phyloP scores from a whole-genome alignment of 2,113 vertebrate species.

The Oreochromis spilurus region DNA sequence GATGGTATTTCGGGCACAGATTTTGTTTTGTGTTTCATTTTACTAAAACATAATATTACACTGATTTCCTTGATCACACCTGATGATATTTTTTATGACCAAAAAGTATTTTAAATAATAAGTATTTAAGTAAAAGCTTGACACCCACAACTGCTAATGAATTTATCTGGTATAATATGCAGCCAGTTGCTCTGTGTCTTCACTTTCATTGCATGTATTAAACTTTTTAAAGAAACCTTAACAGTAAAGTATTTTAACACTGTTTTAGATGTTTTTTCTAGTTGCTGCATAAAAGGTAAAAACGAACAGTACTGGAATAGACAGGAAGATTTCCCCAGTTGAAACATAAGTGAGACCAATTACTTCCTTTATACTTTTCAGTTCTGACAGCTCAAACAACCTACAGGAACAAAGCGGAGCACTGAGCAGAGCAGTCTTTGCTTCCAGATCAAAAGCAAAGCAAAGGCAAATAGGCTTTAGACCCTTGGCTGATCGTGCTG shows the following conservation, averaged over 20 bases:
- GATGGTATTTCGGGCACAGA: neutral
- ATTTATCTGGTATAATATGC: neutral
- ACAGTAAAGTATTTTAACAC: neutral
- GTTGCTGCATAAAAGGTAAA: neutral
- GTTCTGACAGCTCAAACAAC: conserved; percentile 28
- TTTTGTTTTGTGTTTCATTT: neutral
- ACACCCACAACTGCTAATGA: neutral
- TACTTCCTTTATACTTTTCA: conserved; percentile 16
- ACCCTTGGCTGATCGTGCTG: conserved; percentile 3
- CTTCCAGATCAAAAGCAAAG: conserved; percentile 22
- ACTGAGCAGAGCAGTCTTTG: neutral
- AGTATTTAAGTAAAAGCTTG: neutral
- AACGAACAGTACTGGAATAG: neutral
- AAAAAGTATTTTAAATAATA: neutral
- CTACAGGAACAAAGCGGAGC: neutral
- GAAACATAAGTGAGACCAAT: conserved; percentile 7
- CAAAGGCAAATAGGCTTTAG: conserved; percentile 18
- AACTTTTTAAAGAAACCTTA: neutral
- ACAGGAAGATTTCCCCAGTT: neutral
- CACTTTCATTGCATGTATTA: neutral
- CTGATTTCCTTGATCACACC: neutral
- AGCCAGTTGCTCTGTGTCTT: neutral
- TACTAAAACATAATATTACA: neutral
- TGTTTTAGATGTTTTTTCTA: neutral
- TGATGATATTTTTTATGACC: neutral